Evolutionary conservation across 2,797 vertebrate species (phyloP).

Genomic region (Enteromius treurensis): DNA sequence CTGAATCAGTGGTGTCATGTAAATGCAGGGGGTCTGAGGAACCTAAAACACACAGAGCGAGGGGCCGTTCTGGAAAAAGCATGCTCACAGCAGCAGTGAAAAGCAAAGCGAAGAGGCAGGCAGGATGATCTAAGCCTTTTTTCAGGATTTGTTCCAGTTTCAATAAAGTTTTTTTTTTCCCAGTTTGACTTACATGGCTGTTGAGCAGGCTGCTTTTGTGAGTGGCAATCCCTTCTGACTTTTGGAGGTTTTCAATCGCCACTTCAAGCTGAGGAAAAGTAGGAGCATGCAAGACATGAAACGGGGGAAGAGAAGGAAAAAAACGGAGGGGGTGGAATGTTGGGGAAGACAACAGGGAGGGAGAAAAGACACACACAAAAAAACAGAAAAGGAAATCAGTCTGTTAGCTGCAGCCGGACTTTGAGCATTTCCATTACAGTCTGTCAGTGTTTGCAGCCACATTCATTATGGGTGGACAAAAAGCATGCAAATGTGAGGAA

Average conservation of each 20-base stretch:
- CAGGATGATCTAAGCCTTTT: conserved; percentile 32
- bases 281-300: conserved; percentile 78
- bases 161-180: conserved; percentile 71
- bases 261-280: conserved; percentile 94
- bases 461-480: conserved; percentile 76
- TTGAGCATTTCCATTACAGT: conserved; percentile 79
- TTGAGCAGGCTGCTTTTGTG: conserved; percentile 99
- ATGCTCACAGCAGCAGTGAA: conserved; percentile 43
- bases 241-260: conserved; percentile 99
- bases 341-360: conserved; percentile 57
- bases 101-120: conserved; percentile 32
- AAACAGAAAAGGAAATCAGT: conserved; percentile 85
- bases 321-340: conserved; percentile 64
- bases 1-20: conserved; percentile 9
- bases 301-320: conserved; percentile 59
- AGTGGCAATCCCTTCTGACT: conserved; percentile 98
- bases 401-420: conserved; percentile 88
- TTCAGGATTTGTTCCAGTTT: conserved; percentile 53
- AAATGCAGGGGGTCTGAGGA: conserved; percentile 7
- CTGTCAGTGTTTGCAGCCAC: conserved; percentile 78
- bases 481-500: conserved; percentile 79
- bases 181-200: conserved; percentile 97
- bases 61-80: conserved; percentile 16
- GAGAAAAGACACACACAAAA: conserved; percentile 52
- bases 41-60: conserved; percentile 14